Evolutionary conservation across 2,113 vertebrate species (phyloP), one percentile per base, ranked within the genome.

Genomic region (Sclerurus mexicanus): DNA sequence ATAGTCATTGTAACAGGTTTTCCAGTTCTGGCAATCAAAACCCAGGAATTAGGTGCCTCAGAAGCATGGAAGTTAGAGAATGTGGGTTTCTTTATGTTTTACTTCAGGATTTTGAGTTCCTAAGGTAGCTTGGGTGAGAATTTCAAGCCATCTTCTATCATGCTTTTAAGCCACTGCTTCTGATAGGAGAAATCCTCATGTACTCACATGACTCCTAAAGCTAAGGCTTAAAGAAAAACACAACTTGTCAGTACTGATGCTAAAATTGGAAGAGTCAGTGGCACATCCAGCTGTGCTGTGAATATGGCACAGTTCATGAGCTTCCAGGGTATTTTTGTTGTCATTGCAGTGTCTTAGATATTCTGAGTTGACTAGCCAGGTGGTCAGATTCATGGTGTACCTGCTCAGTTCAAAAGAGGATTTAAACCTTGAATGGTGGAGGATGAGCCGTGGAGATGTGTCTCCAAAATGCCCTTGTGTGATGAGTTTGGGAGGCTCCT

Each of bases 41-140:
- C 21, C 78, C 31, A 31, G 18, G 21, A 63, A 72, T 81, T 49
- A 16, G 44, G 14, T 88, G 14, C 14, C 44, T 88, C 31, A 39
- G 49, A 72, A 80, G 10, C 6, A 47, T 24, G 10, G n/a, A 89
- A 73, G 13, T 58, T 62, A 53, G 40, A 89, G 50, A 18, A 56
- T 0, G 1, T 10, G 16, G 5, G 4, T 40, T 75, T 39, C 1
- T 78, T 78, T 20, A 47, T 30, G 1, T 3, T 68, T 58, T 59
- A 22, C 17, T 39, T 27, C 30, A 76, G 58, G 27, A 4, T 44
- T 87, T 77, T 80, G 64, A 16, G 8, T 49, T 84, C 6, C 44
- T 72, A 40, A 56, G 5, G 30, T 72, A 59, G n/a, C 20, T 64
- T 49, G 24, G 15, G 11, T 58, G 52, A 67, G n/a, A 85, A 60